Evolutionary conservation across 2,888 invertebrate genomes (phyloP).

Genomic region (Entomobrya proxima): DNA sequence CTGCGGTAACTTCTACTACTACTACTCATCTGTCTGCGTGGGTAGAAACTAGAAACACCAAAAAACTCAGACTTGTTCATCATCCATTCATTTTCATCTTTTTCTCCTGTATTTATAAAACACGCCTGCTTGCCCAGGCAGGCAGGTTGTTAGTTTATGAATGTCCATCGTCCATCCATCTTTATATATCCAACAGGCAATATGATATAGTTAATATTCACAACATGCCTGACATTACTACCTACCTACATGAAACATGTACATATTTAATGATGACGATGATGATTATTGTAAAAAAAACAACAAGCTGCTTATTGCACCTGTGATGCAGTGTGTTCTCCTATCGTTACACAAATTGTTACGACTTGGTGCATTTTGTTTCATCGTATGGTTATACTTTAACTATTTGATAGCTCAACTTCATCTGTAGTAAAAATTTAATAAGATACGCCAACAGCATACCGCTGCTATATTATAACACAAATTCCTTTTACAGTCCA

Average conservation of each 20-base stretch:
- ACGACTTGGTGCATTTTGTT: constrained; percentile 38
- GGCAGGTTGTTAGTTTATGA: neutral
- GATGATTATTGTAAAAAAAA: constrained; percentile 41
- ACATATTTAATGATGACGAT: constrained; percentile 42
- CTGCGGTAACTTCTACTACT: neutral
- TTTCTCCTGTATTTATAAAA: neutral
- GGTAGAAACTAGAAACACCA: constrained; percentile 42
- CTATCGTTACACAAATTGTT: constrained; percentile 42
- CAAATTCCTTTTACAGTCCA: too few species aligned
- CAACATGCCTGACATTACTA: constrained; percentile 10
- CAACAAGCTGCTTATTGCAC: constrained; percentile 13
- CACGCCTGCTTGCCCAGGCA: constrained; percentile 4
- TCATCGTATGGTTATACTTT: constrained; percentile 18
- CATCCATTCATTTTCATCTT: constrained; percentile 47
- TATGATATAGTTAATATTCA: constrained; percentile 52
- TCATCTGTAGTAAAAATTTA: neutral
- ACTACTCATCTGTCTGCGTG: constrained; percentile 42
- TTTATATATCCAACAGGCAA: neutral
- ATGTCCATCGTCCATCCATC: constrained; percentile 11
- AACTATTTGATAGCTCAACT: neutral
- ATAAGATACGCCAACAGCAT: neutral
- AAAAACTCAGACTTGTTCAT: constrained; percentile 55
- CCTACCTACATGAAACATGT: constrained; percentile 38
- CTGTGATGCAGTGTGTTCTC: neutral
- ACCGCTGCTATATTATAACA: too few species aligned